Evolutionary conservation across 1,140 invertebrate species (phyloP).

Genomic region (Drosophila setifemur): DNA sequence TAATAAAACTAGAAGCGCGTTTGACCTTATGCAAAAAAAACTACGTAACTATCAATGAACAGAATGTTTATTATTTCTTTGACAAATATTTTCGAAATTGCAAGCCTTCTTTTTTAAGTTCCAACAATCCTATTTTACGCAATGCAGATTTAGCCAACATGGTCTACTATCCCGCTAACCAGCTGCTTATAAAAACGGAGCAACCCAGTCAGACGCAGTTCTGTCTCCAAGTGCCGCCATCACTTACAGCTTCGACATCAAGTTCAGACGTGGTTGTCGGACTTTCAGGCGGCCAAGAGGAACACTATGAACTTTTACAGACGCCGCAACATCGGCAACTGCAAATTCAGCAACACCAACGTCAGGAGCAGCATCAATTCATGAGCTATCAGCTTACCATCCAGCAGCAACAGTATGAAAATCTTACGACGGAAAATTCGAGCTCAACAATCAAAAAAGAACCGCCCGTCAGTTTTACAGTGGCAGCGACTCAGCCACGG

Average conservation of each 20-base stretch:
- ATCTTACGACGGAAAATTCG: conserved; percentile 60
- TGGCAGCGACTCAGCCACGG: conserved; percentile 14
- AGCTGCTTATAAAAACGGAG: conserved; percentile 80
- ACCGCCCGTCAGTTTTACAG: too few species aligned
- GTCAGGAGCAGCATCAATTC: conserved; percentile 46
- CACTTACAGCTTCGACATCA: conserved; percentile 29
- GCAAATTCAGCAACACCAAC: conserved; percentile 53
- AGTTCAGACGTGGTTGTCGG: conserved; percentile 2
- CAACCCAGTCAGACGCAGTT: conserved; percentile 70
- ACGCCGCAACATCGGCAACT: conserved; percentile 65
- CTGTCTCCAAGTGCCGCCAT: conserved; percentile 55
- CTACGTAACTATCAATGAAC: too few species aligned
- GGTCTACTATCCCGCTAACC: conserved; percentile 80
- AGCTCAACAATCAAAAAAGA: neutral
- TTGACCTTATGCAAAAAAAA: too few species aligned
- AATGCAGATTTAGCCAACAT: conserved; percentile 74
- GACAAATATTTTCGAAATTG: too few species aligned
- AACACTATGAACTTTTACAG: conserved; percentile 65
- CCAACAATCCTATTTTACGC: neutral
- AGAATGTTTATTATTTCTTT: neutral
- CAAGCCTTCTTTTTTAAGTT: neutral
- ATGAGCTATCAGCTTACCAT: conserved; percentile 47
- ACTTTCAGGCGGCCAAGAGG: conserved; percentile 44
- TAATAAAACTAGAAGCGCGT: too few species aligned
- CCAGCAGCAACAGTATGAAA: conserved; percentile 62